These are phyloP conservation scores for Drosophila stalkeri DNA, from an alignment of 2,888 invertebrate species.

Conservation along the genomic window DNA sequence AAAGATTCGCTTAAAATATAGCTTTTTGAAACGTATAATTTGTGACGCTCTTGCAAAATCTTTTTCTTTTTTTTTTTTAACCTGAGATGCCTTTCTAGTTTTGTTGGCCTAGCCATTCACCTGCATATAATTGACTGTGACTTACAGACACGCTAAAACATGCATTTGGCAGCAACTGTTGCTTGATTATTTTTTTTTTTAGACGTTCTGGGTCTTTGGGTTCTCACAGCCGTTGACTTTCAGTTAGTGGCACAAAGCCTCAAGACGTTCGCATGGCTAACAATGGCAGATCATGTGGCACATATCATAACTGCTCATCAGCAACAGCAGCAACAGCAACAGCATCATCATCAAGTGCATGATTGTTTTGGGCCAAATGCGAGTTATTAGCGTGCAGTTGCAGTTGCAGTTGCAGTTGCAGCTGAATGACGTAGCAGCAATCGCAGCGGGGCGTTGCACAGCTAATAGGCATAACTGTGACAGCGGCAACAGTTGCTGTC, in stretches of 20 bases:
- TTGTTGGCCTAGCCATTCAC: conserved; percentile 33
- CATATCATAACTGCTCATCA: conserved; percentile 72
- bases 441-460: conserved; percentile 30
- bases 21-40: background rate
- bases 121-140: conserved; percentile 53
- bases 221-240: conserved; percentile 62
- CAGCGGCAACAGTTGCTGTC: conserved; percentile 16
- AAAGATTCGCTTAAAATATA: background rate
- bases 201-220: conserved; percentile 42
- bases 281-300: conserved; percentile 74
- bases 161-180: background rate
- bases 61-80: background rate
- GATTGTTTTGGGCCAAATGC: conserved; percentile 29
- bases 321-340: background rate
- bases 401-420: conserved; percentile 13
- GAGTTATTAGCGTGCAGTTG: conserved; percentile 22
- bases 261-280: conserved; percentile 68
- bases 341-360: conserved; percentile 46
- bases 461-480: conserved; percentile 49
- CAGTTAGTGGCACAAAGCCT: conserved; percentile 26
- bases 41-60: conserved; percentile 2
- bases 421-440: conserved; percentile 25
- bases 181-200: background rate
- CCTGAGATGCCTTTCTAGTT: conserved; percentile 26
- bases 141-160: conserved; percentile 2